Base-by-base conservation (phyloP, 1,140 invertebrate species). In the Lordiphosa mommai region DNA sequence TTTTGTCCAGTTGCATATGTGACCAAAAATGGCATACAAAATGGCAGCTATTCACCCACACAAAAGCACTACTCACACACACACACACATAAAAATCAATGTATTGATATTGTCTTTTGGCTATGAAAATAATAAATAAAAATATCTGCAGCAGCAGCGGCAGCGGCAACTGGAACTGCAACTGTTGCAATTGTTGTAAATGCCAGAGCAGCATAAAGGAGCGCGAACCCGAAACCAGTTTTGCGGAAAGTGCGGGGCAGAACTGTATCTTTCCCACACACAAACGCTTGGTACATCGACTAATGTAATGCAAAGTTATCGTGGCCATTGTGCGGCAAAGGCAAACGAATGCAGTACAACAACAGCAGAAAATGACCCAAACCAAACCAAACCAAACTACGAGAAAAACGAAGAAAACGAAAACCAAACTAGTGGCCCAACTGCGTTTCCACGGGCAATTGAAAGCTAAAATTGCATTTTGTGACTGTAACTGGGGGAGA, bases 381-480 rank as follows among this genome's bases (percentile, higher is more conserved):
- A 72, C 58, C 58, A 2, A 50, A 53, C 12, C 20, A 34, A 50
- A 32, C 4, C 27, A 8, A 63, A 27, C 27, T 17, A 37, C 16
- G 14, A 49, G 16, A 52, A 59, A 50, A 17, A 14, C 10, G 7
- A 23, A 20, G 23, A n/a, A 23, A 30, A 47, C 38, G 13, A 17
- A 13, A 1, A 32, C 32, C 14, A 37, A 57, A 38, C 14, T n/a
- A 33, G 14, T 6, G 12, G 38, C 41, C 7, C 50, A 50, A 66
- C 63, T 66, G 44, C 69, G 59, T 56, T 79, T 69, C 74, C 71
- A 76, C 61, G 74, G 66, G 60, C 74, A 80, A 80, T 80, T 80
- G 74, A 82, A 80, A 82, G 76, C 76, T 80, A 61, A 80, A 80
- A 80, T 82, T 80, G 74, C 74, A 82, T 82, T 82, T 80, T 79